Conservation (phyloP, 2,113 vertebrate genomes). For the Tylochromis polylepis region DNA sequence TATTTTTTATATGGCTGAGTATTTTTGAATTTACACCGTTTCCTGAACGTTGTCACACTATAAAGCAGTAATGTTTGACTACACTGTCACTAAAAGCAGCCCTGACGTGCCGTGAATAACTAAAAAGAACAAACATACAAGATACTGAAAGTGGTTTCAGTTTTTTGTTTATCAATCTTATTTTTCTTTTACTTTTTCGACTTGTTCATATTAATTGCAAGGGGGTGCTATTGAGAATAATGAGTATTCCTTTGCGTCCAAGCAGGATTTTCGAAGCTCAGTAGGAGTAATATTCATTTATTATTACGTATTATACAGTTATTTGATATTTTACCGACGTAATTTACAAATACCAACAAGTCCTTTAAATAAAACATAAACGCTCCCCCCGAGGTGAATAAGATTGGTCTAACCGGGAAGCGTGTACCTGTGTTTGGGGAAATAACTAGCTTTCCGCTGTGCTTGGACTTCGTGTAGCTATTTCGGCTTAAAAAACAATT, state of each 20-base stretch:
- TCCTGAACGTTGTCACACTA: background rate
- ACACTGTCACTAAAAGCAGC: background rate
- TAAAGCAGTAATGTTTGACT: background rate
- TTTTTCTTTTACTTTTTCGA: background rate
- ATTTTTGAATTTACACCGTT: background rate
- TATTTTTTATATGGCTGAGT: background rate
- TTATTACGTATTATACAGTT: background rate
- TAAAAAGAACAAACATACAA: background rate
- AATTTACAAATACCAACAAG: background rate
- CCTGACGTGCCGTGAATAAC: background rate
- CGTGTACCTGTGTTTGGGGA: slow-evolving; percentile 63
- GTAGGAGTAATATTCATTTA: background rate
- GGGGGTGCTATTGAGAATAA: background rate
- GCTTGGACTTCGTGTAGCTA: background rate
- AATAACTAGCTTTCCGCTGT: slow-evolving; percentile 28
- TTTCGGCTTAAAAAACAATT: background rate
- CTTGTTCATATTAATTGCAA: background rate
- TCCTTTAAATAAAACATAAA: background rate
- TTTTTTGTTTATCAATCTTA: background rate
- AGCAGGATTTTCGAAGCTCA: background rate
- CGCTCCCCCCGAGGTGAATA: background rate
- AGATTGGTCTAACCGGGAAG: slow-evolving; percentile 71
- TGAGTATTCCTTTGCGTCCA: fast-evolving
- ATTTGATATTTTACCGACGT: fast-evolving
- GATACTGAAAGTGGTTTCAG: background rate